Conservation (phyloP, 2,888 invertebrate species). For the Stenichneumon culpator region DNA sequence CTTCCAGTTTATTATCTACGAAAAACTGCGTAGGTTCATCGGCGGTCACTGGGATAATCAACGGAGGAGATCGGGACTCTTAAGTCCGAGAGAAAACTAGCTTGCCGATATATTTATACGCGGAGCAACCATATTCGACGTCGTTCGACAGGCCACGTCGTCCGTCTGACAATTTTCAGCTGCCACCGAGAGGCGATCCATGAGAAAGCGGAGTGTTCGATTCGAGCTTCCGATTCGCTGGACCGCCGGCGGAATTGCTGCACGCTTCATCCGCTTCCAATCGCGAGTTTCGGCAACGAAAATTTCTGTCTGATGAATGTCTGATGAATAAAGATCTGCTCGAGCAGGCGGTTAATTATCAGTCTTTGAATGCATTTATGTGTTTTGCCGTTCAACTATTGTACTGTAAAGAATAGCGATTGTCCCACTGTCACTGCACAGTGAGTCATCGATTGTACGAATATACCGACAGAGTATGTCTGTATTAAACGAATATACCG, state of each 20-base stretch:
- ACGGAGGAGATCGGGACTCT: slow-evolving; percentile 5
- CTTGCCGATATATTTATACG: slow-evolving; percentile 18
- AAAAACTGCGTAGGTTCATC: background rate
- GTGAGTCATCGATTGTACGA: background rate
- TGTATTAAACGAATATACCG: no score
- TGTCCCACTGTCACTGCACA: background rate
- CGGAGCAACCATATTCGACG: slow-evolving; percentile 64
- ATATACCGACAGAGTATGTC: no score
- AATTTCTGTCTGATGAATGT: background rate
- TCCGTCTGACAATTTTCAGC: slow-evolving; percentile 31
- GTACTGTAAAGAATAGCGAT: background rate
- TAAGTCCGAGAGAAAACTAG: slow-evolving; percentile 30
- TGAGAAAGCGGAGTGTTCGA: background rate
- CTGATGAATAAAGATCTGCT: background rate
- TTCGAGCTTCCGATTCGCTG: slow-evolving; percentile 13
- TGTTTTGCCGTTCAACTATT: background rate
- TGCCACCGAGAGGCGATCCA: background rate
- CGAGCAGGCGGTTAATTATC: background rate
- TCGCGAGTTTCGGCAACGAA: background rate
- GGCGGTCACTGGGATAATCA: slow-evolving; percentile 1
- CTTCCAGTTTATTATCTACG: background rate
- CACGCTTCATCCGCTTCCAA: background rate
- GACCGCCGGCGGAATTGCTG: background rate
- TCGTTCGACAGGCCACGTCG: slow-evolving; percentile 68
- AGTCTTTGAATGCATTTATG: background rate